phyloP scores from a whole-genome alignment of 2,888 invertebrate species.

The Incurvaria masculella region DNA sequence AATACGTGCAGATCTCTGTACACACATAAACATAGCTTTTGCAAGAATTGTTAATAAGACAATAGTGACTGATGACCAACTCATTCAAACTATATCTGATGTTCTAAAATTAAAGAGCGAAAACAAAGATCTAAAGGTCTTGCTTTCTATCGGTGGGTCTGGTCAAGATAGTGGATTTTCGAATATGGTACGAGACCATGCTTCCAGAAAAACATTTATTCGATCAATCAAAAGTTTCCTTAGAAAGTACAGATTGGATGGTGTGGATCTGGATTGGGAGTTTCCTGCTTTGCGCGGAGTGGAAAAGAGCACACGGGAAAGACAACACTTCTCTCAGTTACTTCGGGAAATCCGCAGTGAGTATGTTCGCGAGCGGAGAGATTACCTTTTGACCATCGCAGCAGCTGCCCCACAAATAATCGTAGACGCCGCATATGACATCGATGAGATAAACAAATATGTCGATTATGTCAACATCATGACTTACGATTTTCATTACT shows the following conservation, averaged over 20 bases:
- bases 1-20: constrained; percentile 72
- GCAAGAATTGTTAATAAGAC: constrained; percentile 61
- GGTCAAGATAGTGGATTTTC: constrained; percentile 61
- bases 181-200: constrained; percentile 68
- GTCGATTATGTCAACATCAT: constrained; percentile 87
- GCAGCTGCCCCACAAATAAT: constrained; percentile 77
- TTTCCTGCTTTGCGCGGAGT: constrained; percentile 64
- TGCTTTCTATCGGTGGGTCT: constrained; percentile 72
- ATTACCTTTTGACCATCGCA: constrained; percentile 69
- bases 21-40: constrained; percentile 80
- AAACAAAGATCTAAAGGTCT: constrained; percentile 68
- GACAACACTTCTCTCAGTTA: constrained; percentile 71
- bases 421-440: constrained; percentile 73
- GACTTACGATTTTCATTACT: constrained; percentile 89
- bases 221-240: constrained; percentile 53
- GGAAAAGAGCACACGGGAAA: constrained; percentile 41
- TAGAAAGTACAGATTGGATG: constrained; percentile 58
- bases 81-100: constrained; percentile 33
- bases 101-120: constrained; percentile 52
- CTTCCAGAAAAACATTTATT: constrained; percentile 63
- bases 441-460: constrained; percentile 73
- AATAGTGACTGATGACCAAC: constrained; percentile 48
- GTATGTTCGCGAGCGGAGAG: constrained; percentile 55
- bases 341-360: constrained; percentile 69
- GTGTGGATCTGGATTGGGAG: constrained; percentile 83